Percentiles rank a stretch among this genome's conserved stretches.
phyloP scores from a whole-genome alignment of 2,113 vertebrate genomes.

The Onychostruthus taczanowskii region DNA sequence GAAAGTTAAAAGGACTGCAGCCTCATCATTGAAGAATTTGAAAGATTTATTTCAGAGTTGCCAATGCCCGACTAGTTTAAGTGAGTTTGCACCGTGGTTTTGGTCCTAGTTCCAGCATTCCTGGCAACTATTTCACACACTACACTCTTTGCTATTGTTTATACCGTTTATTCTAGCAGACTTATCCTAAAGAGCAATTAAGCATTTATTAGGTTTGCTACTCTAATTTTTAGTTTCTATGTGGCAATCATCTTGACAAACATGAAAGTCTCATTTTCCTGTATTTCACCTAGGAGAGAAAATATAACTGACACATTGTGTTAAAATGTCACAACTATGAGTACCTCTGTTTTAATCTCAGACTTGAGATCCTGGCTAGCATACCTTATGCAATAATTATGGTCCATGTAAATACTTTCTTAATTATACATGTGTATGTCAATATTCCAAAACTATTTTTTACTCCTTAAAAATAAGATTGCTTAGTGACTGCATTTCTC shows the following conservation, averaged over 20 bases:
- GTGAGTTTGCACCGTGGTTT: rapidly evolving
- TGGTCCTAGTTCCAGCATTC: neutral
- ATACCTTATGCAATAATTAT: rapidly evolving
- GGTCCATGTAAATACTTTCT: neutral
- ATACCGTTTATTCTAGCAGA: neutral
- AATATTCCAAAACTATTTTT: neutral
- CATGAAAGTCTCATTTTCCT: neutral
- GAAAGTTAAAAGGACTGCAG: neutral
- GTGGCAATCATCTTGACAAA: neutral
- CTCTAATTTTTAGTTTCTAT: neutral
- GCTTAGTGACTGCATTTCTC: neutral
- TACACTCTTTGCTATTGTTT: neutral
- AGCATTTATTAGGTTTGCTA: neutral
- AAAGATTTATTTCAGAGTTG: neutral
- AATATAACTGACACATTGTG: rapidly evolving
- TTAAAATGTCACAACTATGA: neutral
- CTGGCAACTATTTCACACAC: neutral
- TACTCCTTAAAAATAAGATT: neutral
- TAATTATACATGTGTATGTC: neutral
- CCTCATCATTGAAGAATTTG: neutral
- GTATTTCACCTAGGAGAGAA: neutral
- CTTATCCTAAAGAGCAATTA: neutral
- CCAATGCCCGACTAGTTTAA: neutral
- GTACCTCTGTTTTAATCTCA: neutral
- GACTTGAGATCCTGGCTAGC: neutral